Percentiles rank a stretch among this genome's conserved stretches.
These are phyloP conservation scores for Abscondita cerata DNA, from an alignment of 2,888 invertebrate genomes.

Conservation along the genomic window DNA sequence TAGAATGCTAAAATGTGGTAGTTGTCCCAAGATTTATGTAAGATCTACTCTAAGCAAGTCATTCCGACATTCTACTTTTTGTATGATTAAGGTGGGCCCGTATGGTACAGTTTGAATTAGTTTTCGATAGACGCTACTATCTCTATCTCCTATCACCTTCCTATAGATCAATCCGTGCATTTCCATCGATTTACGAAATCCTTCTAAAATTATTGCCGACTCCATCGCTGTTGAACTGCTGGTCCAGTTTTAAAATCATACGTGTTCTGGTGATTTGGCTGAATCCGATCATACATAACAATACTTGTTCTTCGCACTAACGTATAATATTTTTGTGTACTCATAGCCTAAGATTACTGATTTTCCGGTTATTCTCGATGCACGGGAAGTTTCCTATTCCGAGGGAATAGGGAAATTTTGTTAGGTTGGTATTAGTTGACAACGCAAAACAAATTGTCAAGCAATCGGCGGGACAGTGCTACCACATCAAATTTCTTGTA, in stretches of 20 bases:
- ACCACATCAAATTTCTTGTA: too few species aligned
- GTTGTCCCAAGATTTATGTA: too few species aligned
- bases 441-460: too few species aligned
- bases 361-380: too few species aligned
- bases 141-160: not conserved
- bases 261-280: not conserved
- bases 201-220: not conserved
- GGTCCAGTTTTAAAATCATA: not conserved
- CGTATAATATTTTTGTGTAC: conserved; percentile 4
- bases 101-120: not conserved
- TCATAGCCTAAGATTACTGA: too few species aligned
- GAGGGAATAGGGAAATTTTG: too few species aligned
- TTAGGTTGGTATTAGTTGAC: too few species aligned
- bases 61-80: not conserved
- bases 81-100: not conserved
- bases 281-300: not conserved
- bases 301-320: not conserved
- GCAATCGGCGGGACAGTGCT: too few species aligned
- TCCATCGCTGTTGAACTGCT: not conserved
- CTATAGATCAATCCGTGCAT: not conserved
- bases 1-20: too few species aligned
- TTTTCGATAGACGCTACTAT: not conserved
- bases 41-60: not conserved
- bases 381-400: too few species aligned
- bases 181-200: not conserved